These are phyloP conservation scores for Aplochiton taeniatus DNA, from an alignment of 2,797 vertebrate species.

Conservation along the genomic window DNA sequence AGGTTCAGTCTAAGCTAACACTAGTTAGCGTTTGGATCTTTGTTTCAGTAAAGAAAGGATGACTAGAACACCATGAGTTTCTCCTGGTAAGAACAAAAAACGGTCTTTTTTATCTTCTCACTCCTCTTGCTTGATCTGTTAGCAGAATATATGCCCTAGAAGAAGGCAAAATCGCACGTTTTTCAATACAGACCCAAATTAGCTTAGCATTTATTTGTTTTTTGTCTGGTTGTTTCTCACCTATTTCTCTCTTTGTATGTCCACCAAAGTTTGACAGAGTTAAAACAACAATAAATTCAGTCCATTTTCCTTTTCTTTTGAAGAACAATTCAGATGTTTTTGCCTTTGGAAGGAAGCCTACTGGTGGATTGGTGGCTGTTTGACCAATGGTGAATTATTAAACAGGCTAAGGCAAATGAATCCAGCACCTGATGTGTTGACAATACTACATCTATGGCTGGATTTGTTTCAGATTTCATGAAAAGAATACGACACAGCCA, in stretches of 20 bases:
- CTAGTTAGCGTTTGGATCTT: background rate
- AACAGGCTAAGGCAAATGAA: constrained; percentile 19
- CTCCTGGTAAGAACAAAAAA: constrained; percentile 66
- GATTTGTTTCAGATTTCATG: too few relatives aligned
- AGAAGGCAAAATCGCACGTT: background rate
- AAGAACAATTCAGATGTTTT: constrained; percentile 5
- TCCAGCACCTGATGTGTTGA: background rate
- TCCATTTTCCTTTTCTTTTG: background rate
- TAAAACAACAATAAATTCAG: background rate
- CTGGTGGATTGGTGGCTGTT: constrained; percentile 42
- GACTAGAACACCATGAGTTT: constrained; percentile 64
- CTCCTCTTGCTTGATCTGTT: constrained; percentile 11
- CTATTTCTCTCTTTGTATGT: background rate
- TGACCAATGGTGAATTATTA: constrained; percentile 71
- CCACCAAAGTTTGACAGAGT: background rate
- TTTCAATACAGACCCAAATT: background rate
- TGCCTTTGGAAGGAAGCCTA: background rate
- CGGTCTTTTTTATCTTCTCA: background rate
- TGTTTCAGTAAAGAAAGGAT: constrained; percentile 37
- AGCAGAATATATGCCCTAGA: background rate
- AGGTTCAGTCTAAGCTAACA: constrained; percentile 20
- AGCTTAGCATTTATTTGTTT: background rate
- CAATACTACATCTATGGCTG: too few relatives aligned
- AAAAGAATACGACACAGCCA: too few relatives aligned
- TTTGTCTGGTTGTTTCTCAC: background rate